Conservation (phyloP, 2,113 vertebrate genomes). For the Platysteira castanea region DNA sequence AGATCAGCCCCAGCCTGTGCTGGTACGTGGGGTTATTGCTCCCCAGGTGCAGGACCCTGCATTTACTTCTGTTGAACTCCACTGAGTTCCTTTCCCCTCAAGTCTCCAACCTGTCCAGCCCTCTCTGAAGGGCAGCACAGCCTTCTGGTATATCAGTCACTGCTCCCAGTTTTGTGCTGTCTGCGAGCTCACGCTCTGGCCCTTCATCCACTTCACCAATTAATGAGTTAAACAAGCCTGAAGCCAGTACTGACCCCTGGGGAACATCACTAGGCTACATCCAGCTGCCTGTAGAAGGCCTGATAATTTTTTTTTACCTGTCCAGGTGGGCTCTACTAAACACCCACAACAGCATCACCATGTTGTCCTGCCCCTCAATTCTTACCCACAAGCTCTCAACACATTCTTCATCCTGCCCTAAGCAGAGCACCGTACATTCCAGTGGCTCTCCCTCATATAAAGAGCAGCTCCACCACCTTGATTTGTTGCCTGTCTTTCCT, state of each 20-base stretch:
- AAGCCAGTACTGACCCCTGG: neutral
- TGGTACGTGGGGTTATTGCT: fast-evolving
- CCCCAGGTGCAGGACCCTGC: neutral
- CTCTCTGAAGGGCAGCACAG: neutral
- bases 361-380: neutral
- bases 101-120: neutral
- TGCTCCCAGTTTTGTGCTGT: neutral
- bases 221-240: neutral
- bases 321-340: neutral
- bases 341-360: neutral
- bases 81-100: neutral
- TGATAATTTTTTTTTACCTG: neutral
- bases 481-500: neutral
- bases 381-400: neutral
- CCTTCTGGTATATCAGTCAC: neutral
- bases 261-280: neutral
- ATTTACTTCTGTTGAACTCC: neutral
- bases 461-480: neutral
- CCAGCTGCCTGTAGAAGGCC: neutral
- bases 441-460: neutral
- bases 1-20: neutral
- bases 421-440: neutral
- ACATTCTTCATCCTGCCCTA: fast-evolving
- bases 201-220: neutral
- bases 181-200: neutral